A percentile compares a stretch with the other conserved stretches of the same genome.
phyloP scores from a whole-genome alignment of 2,113 vertebrate species.

The Rhea americana region DNA sequence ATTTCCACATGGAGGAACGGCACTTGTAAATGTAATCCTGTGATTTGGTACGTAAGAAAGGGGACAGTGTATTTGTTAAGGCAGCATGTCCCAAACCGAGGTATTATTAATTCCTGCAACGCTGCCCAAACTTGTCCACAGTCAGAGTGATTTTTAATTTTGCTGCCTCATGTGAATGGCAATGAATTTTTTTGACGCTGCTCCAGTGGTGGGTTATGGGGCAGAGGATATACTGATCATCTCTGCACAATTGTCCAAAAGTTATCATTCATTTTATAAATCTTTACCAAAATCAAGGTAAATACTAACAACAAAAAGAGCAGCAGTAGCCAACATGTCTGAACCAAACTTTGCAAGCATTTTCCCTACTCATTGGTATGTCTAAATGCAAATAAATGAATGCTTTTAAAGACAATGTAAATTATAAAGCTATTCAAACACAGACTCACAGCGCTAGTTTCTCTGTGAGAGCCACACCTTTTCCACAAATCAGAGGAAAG shows the following conservation, averaged over 20 bases:
- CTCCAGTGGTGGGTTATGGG: background rate
- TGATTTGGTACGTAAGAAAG: background rate
- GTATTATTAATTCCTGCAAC: background rate
- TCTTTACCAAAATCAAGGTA: background rate
- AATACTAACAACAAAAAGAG: background rate
- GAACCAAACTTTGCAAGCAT: background rate
- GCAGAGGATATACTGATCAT: background rate
- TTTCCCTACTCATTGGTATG: background rate
- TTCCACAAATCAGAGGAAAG: background rate
- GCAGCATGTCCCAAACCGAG: background rate
- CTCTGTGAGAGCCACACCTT: background rate
- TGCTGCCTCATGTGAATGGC: background rate
- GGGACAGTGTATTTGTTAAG: background rate
- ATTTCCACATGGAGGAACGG: background rate
- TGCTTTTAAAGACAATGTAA: background rate
- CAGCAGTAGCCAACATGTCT: background rate
- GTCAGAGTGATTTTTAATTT: background rate
- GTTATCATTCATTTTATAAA: background rate
- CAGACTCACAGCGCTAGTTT: background rate
- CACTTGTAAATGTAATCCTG: constrained; percentile 6
- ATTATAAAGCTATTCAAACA: background rate
- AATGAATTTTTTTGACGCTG: background rate
- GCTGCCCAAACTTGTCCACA: background rate
- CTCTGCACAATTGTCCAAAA: background rate
- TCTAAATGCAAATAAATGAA: background rate